These are phyloP conservation scores for Drosophila percnosoma DNA, from an alignment of 2,888 invertebrate species.

Conservation along the genomic window DNA sequence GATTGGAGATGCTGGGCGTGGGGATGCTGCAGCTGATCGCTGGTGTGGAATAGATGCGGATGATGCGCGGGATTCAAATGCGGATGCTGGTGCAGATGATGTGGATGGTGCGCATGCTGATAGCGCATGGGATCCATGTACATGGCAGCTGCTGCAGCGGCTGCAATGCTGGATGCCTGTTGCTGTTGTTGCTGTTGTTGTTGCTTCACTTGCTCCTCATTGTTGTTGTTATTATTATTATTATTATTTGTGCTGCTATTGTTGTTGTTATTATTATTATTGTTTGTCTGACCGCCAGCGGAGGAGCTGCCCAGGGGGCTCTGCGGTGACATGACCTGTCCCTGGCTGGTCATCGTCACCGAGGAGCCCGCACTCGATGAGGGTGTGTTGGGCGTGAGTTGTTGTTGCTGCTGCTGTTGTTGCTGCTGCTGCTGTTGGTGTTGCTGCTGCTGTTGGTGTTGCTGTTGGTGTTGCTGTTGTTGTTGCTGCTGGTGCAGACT, in stretches of 20 bases:
- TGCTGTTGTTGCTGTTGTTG: conserved; percentile 65
- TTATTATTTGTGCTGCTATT: conserved; percentile 74
- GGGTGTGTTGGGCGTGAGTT: conserved; percentile 82
- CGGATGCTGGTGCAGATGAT: conserved; percentile 83
- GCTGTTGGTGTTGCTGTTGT: conserved; percentile 79
- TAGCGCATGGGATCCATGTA: conserved; percentile 85
- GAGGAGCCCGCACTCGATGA: conserved; percentile 84
- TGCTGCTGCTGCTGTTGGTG: conserved; percentile 75
- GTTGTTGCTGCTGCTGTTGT: conserved; percentile 79
- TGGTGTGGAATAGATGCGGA: conserved; percentile 84
- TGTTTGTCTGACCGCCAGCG: conserved; percentile 73
- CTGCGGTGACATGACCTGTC: conserved; percentile 84
- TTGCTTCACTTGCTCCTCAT: conserved; percentile 79
- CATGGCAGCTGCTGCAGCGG: conserved; percentile 85
- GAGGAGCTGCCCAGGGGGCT: conserved; percentile 83
- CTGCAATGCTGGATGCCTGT: conserved; percentile 84
- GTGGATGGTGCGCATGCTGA: conserved; percentile 83
- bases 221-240: conserved; percentile 70
- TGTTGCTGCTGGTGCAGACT: conserved; percentile 83
- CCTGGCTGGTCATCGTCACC: conserved; percentile 84
- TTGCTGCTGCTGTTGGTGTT: conserved; percentile 82
- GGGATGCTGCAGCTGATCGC: conserved; percentile 83
- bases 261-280: conserved; percentile 73
- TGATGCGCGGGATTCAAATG: conserved; percentile 84
- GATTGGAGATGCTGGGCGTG: conserved; percentile 67